Evolutionary conservation across 2,113 vertebrate genomes (phyloP).

Genomic region (Entomyzon cyanotis): DNA sequence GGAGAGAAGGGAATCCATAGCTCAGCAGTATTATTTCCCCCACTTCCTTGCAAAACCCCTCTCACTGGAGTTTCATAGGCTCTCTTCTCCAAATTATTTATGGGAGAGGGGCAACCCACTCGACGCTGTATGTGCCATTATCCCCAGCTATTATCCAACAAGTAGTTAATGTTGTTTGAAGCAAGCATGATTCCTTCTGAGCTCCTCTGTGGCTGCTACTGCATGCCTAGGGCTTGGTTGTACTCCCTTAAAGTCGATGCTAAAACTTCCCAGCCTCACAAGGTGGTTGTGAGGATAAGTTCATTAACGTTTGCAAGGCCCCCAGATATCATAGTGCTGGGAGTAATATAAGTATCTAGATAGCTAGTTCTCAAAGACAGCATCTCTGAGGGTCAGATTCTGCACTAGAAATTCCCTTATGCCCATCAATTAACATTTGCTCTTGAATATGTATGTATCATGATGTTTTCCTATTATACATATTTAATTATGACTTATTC

Average conservation of each 20-base stretch:
- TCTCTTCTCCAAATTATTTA: conserved; percentile 68
- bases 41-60: conserved; percentile 29
- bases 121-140: conserved; percentile 59
- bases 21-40: conserved; percentile 57
- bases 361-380: conserved; percentile 65
- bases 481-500: conserved; percentile 58
- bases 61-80: conserved; percentile 55
- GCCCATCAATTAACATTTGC: conserved; percentile 69
- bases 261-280: conserved; percentile 70
- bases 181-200: conserved; percentile 67
- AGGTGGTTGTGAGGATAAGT: conserved; percentile 71
- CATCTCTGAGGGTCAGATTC: conserved; percentile 68
- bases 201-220: conserved; percentile 60
- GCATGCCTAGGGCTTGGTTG: conserved; percentile 69
- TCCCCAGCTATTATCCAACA: conserved; percentile 69
- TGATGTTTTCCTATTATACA: conserved; percentile 69
- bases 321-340: conserved; percentile 71
- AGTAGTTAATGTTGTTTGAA: conserved; percentile 73
- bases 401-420: conserved; percentile 64
- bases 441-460: conserved; percentile 69
- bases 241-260: conserved; percentile 67
- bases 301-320: conserved; percentile 70
- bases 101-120: conserved; percentile 67
- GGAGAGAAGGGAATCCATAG: conserved; percentile 46
- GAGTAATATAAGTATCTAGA: conserved; percentile 70